Conservation (phyloP, 2,888 invertebrate genomes). For the Trissonchulus sp. region DNA sequence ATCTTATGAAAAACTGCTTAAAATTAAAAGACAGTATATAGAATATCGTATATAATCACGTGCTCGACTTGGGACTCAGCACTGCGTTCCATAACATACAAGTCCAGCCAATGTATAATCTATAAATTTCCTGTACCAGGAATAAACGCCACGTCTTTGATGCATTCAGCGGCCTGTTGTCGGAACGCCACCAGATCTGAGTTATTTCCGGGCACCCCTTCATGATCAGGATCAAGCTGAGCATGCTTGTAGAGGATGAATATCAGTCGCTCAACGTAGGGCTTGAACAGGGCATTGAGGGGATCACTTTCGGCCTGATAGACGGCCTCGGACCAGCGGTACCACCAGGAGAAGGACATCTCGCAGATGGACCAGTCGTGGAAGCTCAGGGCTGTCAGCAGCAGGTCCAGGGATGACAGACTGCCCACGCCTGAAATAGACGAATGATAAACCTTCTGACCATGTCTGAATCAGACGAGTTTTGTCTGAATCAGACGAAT, state of each 20-base stretch:
- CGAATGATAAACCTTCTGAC: too few species aligned
- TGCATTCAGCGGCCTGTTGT: constrained; percentile 75
- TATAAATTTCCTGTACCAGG: too few species aligned
- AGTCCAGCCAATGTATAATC: too few species aligned
- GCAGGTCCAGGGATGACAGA: constrained; percentile 74
- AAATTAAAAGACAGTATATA: too few species aligned
- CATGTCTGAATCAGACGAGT: too few species aligned
- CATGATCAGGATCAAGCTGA: constrained; percentile 89
- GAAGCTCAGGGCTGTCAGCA: constrained; percentile 85
- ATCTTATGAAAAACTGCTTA: too few species aligned
- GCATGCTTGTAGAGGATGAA: constrained; percentile 82
- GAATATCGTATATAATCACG: too few species aligned
- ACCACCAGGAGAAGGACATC: constrained; percentile 68
- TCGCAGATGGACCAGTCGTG: constrained; percentile 70
- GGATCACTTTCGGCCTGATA: constrained; percentile 77
- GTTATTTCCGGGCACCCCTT: constrained; percentile 61
- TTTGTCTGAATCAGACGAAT: too few species aligned
- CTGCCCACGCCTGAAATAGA: constrained; percentile 55
- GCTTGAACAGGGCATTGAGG: constrained; percentile 74
- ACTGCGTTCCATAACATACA: too few species aligned
- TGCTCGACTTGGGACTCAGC: too few species aligned
- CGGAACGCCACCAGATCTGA: constrained; percentile 74
- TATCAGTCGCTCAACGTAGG: constrained; percentile 82
- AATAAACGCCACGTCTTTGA: constrained; percentile 93
- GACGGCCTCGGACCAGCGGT: constrained; percentile 82